A percentile compares a stretch with the other conserved stretches of the same genome.
Conservation (phyloP, 1,140 invertebrate genomes). For the Brachionus rotundiformis region DNA sequence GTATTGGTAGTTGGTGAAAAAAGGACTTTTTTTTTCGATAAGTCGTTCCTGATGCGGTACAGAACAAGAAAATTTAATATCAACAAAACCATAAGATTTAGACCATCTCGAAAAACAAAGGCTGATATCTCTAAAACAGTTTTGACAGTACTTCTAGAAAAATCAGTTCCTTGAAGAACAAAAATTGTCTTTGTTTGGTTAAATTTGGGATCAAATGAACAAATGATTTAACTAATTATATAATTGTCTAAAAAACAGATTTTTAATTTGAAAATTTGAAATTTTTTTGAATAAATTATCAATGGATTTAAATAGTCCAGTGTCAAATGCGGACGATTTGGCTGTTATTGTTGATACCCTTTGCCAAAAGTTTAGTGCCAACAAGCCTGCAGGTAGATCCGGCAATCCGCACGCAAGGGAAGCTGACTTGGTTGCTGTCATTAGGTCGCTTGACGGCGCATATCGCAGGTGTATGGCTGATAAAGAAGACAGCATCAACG, state of each 20-base stretch:
- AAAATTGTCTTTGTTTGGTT: background rate
- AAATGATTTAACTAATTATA: no score
- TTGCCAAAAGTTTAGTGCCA: no score
- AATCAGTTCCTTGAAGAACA: background rate
- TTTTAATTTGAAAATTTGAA: background rate
- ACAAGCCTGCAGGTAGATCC: no score
- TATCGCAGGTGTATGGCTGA: background rate
- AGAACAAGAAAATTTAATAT: slow-evolving; percentile 1
- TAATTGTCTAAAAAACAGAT: no score
- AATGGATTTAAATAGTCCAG: background rate
- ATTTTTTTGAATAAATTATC: background rate
- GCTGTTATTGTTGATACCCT: no score
- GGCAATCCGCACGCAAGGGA: background rate
- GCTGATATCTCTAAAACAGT: background rate
- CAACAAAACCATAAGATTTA: slow-evolving; percentile 18
- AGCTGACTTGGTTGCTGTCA: background rate
- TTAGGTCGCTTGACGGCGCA: background rate
- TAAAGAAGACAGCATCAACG: background rate
- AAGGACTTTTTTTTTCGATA: slow-evolving; percentile 19
- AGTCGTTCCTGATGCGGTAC: background rate
- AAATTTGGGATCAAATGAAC: background rate
- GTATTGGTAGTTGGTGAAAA: background rate
- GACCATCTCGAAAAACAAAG: background rate
- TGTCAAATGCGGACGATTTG: background rate
- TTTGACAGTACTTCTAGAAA: background rate